Conservation (phyloP, 2,888 invertebrate species). For the Eupithecia abbreviata region DNA sequence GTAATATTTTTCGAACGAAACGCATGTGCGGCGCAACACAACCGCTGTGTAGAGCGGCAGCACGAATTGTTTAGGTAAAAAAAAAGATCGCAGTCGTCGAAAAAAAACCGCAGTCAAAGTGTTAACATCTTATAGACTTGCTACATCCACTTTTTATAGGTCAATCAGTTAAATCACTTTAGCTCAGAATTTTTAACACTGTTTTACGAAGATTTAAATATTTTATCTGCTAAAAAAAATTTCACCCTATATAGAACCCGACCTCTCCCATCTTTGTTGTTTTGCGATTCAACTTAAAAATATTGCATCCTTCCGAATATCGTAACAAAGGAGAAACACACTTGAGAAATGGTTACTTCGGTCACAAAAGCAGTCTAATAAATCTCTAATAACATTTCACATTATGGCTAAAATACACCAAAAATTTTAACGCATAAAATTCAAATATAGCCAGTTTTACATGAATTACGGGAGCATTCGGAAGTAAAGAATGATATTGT, state of each 20-base stretch:
- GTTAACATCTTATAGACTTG: no score
- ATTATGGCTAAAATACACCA: slow-evolving; percentile 52
- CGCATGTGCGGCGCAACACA: no score
- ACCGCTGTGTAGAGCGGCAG: no score
- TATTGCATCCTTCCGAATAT: slow-evolving; percentile 30
- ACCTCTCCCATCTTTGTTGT: neutral
- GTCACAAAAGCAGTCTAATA: slow-evolving; percentile 22
- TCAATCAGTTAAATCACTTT: no score
- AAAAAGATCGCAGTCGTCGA: no score
- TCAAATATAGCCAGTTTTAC: slow-evolving; percentile 79
- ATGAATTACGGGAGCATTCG: slow-evolving; percentile 79
- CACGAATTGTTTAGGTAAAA: no score
- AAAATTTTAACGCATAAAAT: slow-evolving; percentile 75
- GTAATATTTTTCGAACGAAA: no score
- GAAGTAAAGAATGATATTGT: slow-evolving; percentile 82
- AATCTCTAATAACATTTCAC: slow-evolving; percentile 27
- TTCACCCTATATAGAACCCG: neutral
- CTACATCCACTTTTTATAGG: no score
- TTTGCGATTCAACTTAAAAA: slow-evolving; percentile 17
- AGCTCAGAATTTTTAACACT: no score
- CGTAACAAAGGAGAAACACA: slow-evolving; percentile 16
- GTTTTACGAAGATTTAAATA: no score
- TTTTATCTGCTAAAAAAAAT: neutral
- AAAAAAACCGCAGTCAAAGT: no score
- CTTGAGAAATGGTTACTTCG: slow-evolving; percentile 22